These are phyloP conservation scores for Metallyticus violacea DNA, from an alignment of 2,888 invertebrate species.

Conservation along the genomic window DNA sequence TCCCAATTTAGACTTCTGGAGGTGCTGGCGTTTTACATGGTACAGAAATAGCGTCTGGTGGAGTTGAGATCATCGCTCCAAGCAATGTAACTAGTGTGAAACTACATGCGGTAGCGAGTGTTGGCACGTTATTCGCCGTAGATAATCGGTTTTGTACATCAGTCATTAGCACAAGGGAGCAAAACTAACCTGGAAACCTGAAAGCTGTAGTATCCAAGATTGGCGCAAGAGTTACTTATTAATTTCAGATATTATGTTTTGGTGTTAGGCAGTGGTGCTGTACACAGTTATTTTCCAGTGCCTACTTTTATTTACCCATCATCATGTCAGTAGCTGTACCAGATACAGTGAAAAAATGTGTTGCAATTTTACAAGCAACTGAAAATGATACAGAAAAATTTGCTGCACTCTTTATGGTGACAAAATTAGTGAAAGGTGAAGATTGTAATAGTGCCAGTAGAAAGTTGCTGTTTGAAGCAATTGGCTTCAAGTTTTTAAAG, in stretches of 20 bases:
- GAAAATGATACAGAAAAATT: constrained; percentile 87
- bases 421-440: constrained; percentile 81
- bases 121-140: too few relatives aligned
- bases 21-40: constrained; percentile 20
- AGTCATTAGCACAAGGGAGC: neutral
- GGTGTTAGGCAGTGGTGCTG: too few relatives aligned
- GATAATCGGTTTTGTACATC: neutral
- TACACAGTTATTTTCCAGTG: too few relatives aligned
- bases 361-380: constrained; percentile 73
- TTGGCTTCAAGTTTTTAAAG: constrained; percentile 83
- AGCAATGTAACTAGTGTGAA: neutral
- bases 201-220: too few relatives aligned
- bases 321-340: constrained; percentile 46
- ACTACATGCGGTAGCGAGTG: neutral
- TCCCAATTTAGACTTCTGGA: constrained; percentile 33
- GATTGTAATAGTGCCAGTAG: constrained; percentile 71
- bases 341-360: constrained; percentile 82
- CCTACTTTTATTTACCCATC: too few relatives aligned
- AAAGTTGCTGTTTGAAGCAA: constrained; percentile 80
- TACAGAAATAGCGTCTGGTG: constrained; percentile 27
- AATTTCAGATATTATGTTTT: neutral
- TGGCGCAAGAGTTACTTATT: neutral
- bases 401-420: constrained; percentile 87
- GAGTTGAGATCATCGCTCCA: constrained; percentile 5
- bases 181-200: neutral